These are phyloP conservation scores for Arbacia lixula DNA, from an alignment of 53 echinoderm and acorn worm species.

Conservation along the genomic window DNA sequence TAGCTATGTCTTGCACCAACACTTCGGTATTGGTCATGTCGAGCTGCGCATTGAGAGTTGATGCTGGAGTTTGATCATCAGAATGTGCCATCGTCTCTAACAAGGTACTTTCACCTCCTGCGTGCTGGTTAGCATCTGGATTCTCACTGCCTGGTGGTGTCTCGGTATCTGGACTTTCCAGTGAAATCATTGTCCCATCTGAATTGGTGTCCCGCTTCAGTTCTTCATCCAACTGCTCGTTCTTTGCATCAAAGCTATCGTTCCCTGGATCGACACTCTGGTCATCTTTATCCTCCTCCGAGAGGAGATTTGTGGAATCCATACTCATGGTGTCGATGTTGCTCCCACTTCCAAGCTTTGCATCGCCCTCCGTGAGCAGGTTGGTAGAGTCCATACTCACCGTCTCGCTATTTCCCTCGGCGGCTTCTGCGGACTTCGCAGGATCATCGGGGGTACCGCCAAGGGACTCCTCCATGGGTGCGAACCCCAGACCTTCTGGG, in stretches of 20 bases:
- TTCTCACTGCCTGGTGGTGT: no score
- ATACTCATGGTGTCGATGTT: constrained; percentile 52
- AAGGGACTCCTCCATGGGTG: constrained; percentile 12
- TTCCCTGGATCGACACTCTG: constrained; percentile 36
- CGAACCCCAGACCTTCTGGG: constrained; percentile 24
- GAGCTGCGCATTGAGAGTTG: not conserved
- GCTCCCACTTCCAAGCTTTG: constrained; percentile 14
- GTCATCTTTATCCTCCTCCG: constrained; percentile 47
- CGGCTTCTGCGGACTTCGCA: constrained; percentile 14
- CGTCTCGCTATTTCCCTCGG: constrained; percentile 21
- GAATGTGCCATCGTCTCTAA: no score
- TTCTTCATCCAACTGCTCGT: not conserved
- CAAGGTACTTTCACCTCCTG: no score
- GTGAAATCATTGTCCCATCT: not conserved
- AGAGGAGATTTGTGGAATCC: constrained; percentile 41
- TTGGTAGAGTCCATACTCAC: constrained; percentile 38
- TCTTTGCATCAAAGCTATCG: constrained; percentile 24
- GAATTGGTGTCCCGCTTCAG: not conserved
- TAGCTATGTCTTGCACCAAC: no score
- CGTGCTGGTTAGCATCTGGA: no score
- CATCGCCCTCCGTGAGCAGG: constrained; percentile 39
- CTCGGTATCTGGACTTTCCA: constrained; percentile 33
- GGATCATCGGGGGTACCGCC: not conserved
- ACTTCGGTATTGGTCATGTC: no score
- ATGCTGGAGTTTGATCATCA: not conserved